Evolutionary conservation across 2,113 vertebrate genomes (phyloP).

Genomic region (Trematocara marginatum): DNA sequence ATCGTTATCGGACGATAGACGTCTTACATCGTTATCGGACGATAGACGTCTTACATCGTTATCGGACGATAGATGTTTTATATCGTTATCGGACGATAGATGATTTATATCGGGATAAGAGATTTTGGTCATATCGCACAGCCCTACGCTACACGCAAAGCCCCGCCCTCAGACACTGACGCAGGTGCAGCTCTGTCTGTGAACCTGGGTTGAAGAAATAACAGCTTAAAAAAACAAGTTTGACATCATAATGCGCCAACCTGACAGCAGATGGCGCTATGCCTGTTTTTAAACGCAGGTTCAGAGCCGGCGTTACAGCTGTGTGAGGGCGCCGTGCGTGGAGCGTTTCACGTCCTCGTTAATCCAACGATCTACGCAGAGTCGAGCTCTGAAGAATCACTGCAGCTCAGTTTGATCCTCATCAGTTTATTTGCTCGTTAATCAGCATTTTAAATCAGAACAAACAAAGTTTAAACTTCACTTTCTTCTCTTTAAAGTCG

Average conservation of each 20-base stretch:
- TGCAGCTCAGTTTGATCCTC: neutral
- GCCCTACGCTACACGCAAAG: neutral
- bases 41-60: no score
- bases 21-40: no score
- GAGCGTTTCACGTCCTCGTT: neutral
- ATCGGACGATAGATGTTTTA: no score
- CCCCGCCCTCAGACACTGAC: neutral
- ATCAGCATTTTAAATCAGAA: conserved; percentile 13
- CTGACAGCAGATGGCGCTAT: neutral
- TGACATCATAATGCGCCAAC: neutral
- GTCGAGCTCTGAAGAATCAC: neutral
- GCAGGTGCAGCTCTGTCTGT: neutral
- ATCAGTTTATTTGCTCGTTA: neutral
- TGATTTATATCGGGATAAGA: no score
- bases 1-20: no score
- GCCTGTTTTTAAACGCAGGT: neutral
- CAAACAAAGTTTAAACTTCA: conserved; percentile 38
- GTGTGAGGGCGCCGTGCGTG: neutral
- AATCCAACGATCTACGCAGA: neutral
- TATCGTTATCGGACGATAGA: no score
- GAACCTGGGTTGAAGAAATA: neutral
- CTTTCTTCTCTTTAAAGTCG: neutral
- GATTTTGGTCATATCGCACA: no score
- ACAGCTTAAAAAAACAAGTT: neutral
- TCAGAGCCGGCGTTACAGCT: neutral